Base-by-base conservation (phyloP, 1,140 invertebrate genomes). In the Copidosoma floridanum region DNA sequence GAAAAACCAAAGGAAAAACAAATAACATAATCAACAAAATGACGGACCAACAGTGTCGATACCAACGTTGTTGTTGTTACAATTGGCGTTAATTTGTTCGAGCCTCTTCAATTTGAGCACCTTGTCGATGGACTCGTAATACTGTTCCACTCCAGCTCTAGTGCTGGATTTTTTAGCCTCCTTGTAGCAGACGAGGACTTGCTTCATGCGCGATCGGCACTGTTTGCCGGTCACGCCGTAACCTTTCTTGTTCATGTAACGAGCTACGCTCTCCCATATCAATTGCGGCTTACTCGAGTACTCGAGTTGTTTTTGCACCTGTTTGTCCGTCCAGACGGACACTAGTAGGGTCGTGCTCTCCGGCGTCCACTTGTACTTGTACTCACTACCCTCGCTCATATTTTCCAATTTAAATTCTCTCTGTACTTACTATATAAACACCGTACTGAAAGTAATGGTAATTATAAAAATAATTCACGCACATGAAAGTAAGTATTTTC, bases 351-450 rank as follows among this genome's bases (percentile, higher is more conserved):
- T 65, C 1, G 78, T 80, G 37, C 79, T 78, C 14, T 80, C 79
- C 5, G 75, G 74, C 0, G 75, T 79, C 79, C 79, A 81, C 56
- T 80, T 81, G 52, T 79, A 81, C 48, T 80, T 81, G 23, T 43
- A 41, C 7, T 62, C 60, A 3, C 60, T 48, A 2, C 37, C 43
- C 10, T 56, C 60, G 21, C 60, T 62, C 60, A 62, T 62, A 0
- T 8, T 48, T 29, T 18, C 26, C 5, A 23, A 23, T 29, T 18
- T 1, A 24, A 3, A n/a, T 27, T 44, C 14, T 26, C 48, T 44
- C 8, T 3, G 37, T 40, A 11, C 27, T 10, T 23, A 41, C 20
- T 12, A 11, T 1, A 23, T 14, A 12, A 46, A 44, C 7, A 46
- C 7, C 20, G 24, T 3, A 44, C 12, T 35, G 35, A 27, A 23